Base-by-base conservation (phyloP, 2,113 vertebrate genomes). In the Corapipo altera region DNA sequence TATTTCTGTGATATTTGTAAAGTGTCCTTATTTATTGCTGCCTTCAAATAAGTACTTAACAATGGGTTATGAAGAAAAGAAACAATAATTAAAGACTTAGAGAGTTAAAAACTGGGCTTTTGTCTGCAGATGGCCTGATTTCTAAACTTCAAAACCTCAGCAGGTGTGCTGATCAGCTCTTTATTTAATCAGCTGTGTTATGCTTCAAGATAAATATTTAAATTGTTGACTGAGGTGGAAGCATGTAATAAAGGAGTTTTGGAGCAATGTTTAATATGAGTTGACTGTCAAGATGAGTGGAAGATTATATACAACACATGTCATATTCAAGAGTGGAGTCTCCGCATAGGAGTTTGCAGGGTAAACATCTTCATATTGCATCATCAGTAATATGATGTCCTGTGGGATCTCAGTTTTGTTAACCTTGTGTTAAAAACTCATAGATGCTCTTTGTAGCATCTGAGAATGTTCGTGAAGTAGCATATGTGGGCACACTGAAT, bases 161-260 rank as follows among this genome's bases (percentile, higher is more conserved):
- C 43, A 92, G 73, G 72, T 89, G 48, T 84, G 24, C 57, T 87
- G 57, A 59, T 95, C 57, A 81, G 32, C 37, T 86, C 21, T 89
- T 71, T 78, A 46, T 85, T 88, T 89, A 80, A 83, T 77, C 86
- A 93, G 33, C 86, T 77, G 54, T 86, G 55, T 89, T 89, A 49
- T 43, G 15, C 84, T 94, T 87, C 57, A 61, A 59, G 70, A 65
- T 78, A 93, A 92, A 86, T 92, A 89, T 82, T 92, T 73, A 86
- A 67, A 48, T 77, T 91, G 48, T 43, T 76, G 77, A 22, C 80
- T 87, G 61, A 73, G 37, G 14, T 57, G 21, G 65, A 78, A 80
- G 12, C 28, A 44, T 77, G 33, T 80, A 90, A 86, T 88, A 87
- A 92, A 78, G 46, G 46, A 84, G 33, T 81, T 77, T 80, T 70